phyloP scores from a whole-genome alignment of 2,113 vertebrate species.

The Mus pahari region DNA sequence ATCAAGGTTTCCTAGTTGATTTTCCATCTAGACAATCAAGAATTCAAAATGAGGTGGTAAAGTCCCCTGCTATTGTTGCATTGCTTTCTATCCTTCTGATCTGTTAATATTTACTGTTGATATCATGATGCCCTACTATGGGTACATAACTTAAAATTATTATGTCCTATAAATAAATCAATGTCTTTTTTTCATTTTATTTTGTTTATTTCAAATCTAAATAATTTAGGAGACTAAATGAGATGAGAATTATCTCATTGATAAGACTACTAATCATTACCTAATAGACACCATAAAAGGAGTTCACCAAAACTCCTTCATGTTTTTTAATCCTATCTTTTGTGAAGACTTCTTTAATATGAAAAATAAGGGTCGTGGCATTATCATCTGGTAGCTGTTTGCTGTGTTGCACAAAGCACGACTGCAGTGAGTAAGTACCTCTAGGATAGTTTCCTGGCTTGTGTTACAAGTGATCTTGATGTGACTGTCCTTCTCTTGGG shows the following conservation, averaged over 20 bases:
- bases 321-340: constrained; percentile 48
- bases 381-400: background rate
- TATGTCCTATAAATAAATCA: background rate
- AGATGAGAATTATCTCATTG: constrained; percentile 55
- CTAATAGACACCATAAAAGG: constrained; percentile 44
- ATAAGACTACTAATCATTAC: constrained; percentile 44
- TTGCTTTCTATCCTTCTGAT: background rate
- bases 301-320: constrained; percentile 35
- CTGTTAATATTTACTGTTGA: background rate
- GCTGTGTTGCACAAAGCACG: background rate
- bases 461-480: background rate
- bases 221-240: constrained; percentile 60
- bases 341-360: constrained; percentile 1
- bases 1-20: background rate
- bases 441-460: background rate
- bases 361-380: too few species aligned
- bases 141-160: background rate
- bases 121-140: background rate
- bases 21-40: background rate
- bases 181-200: background rate
- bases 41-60: background rate
- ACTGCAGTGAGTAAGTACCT: too few species aligned
- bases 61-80: background rate
- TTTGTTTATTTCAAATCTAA: constrained; percentile 48
- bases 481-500: background rate